Conservation (phyloP, 2,113 vertebrate species). For the Platysteira castanea region DNA sequence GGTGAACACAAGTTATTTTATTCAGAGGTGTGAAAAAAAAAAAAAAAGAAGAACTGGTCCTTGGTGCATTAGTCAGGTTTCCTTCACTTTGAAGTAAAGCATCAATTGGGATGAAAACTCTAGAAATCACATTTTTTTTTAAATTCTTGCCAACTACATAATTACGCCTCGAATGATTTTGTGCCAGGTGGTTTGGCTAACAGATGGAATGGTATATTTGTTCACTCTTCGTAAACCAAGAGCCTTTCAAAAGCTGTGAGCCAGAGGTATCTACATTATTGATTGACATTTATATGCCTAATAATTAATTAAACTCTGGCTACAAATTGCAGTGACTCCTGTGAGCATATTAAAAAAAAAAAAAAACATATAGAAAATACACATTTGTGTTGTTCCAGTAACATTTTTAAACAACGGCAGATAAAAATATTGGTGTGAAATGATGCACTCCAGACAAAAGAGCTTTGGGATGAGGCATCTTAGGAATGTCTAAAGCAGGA, state of each 20-base stretch:
- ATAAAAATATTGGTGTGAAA: constrained; percentile 54
- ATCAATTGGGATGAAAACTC: constrained; percentile 56
- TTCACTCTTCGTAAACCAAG: constrained; percentile 45
- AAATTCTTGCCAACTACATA: constrained; percentile 59
- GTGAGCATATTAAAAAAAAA: not conserved
- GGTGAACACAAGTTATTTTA: constrained; percentile 26
- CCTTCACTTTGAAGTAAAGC: constrained; percentile 26
- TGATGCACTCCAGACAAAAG: not conserved
- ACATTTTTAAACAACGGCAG: constrained; percentile 10
- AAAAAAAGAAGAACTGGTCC: not conserved
- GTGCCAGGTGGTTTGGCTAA: constrained; percentile 66
- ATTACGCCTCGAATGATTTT: constrained; percentile 67
- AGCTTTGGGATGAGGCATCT: not conserved
- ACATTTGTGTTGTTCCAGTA: constrained; percentile 11
- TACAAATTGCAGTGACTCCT: constrained; percentile 51
- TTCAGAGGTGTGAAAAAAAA: not conserved
- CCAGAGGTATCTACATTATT: constrained; percentile 56
- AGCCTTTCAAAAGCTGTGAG: constrained; percentile 56
- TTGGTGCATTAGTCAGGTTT: constrained; percentile 36
- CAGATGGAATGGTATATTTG: constrained; percentile 72
- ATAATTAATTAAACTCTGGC: constrained; percentile 69
- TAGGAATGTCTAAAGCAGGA: not conserved
- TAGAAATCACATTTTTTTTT: constrained; percentile 48
- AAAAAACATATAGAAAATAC: constrained; percentile 14
- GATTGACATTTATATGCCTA: constrained; percentile 67